Percentiles rank a stretch among this genome's conserved stretches.
Evolutionary conservation across 2,888 invertebrate genomes (phyloP).

Genomic region (Nomada hirtipes): DNA sequence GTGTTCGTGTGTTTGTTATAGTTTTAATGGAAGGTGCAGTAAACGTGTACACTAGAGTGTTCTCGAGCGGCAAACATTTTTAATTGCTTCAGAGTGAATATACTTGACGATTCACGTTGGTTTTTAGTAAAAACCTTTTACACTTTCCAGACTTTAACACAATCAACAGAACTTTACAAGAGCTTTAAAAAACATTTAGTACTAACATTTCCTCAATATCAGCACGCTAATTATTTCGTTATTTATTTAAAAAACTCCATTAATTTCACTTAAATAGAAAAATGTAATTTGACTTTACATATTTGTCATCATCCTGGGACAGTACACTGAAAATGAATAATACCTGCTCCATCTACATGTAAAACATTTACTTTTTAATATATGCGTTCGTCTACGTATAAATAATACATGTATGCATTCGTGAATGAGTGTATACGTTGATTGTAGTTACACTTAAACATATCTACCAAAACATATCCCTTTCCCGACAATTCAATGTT

Average conservation of each 20-base stretch:
- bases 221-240: too few species aligned
- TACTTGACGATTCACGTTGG: too few species aligned
- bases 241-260: too few species aligned
- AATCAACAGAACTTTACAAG: too few species aligned
- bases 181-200: too few species aligned
- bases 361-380: not conserved
- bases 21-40: not conserved
- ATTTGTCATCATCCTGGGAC: not conserved
- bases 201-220: too few species aligned
- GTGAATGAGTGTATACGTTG: not conserved
- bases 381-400: not conserved
- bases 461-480: slow-evolving; percentile 41
- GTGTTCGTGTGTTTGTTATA: not conserved
- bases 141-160: too few species aligned
- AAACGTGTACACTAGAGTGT: not conserved
- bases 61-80: too few species aligned
- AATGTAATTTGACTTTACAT: too few species aligned
- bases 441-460: not conserved
- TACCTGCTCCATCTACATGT: not conserved
- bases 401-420: slow-evolving; percentile 5
- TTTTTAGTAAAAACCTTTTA: too few species aligned
- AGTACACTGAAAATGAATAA: not conserved
- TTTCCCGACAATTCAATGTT: not conserved
- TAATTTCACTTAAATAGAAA: too few species aligned
- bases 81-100: too few species aligned